phyloP scores from a whole-genome alignment of 2,888 invertebrate genomes.

The Hylaea fasciaria region DNA sequence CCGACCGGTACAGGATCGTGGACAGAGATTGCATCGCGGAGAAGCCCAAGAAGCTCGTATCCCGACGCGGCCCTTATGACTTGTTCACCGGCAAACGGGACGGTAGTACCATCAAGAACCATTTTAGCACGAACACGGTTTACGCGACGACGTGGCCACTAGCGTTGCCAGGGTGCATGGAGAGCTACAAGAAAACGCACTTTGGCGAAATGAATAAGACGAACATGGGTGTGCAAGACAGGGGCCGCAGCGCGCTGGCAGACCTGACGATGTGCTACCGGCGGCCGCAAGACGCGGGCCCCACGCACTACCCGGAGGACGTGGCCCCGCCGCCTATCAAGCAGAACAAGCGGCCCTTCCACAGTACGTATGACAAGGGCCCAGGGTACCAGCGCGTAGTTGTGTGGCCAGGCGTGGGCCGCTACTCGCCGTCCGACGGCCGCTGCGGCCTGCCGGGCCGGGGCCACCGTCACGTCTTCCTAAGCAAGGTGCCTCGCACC shows the following conservation, averaged over 20 bases:
- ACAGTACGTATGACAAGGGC: slow-evolving; percentile 70
- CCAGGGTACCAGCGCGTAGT: slow-evolving; percentile 65
- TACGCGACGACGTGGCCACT: slow-evolving; percentile 71
- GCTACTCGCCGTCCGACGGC: slow-evolving; percentile 54
- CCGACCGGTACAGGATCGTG: slow-evolving; percentile 68
- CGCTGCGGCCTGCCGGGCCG: slow-evolving; percentile 60
- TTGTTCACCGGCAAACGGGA: slow-evolving; percentile 81
- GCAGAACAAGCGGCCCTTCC: slow-evolving; percentile 62
- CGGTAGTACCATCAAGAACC: slow-evolving; percentile 79
- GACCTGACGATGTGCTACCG: slow-evolving; percentile 79
- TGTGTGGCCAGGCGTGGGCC: slow-evolving; percentile 77
- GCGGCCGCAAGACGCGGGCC: slow-evolving; percentile 80
- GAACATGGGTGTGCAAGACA: slow-evolving; percentile 61
- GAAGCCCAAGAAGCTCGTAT: slow-evolving; percentile 69
- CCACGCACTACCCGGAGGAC: slow-evolving; percentile 70
- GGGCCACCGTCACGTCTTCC: slow-evolving; percentile 71
- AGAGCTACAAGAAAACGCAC: slow-evolving; percentile 62
- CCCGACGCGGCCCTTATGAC: slow-evolving; percentile 73
- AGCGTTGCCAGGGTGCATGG: slow-evolving; percentile 62
- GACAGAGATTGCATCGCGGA: slow-evolving; percentile 69
- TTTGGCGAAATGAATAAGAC: slow-evolving; percentile 75
- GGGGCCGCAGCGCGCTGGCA: slow-evolving; percentile 75
- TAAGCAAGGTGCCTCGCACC: slow-evolving; percentile 66
- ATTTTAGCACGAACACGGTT: slow-evolving; percentile 69
- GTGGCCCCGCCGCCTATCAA: slow-evolving; percentile 51